Evolutionary conservation across 2,888 invertebrate genomes (phyloP).

Genomic region (Mesorhabditis spiculigera): DNA sequence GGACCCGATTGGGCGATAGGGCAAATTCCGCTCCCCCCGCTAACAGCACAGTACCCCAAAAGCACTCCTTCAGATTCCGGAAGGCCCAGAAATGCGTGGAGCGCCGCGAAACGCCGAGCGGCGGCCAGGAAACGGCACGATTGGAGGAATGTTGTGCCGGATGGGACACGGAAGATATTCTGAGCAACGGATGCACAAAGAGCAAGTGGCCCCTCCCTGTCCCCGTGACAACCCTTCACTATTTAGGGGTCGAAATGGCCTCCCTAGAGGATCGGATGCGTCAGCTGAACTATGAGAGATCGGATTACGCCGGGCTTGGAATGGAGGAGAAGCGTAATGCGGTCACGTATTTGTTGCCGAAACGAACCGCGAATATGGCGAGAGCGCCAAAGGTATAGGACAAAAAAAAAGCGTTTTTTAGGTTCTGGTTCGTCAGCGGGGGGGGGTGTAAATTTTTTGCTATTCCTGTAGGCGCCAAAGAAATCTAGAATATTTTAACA

Average conservation of each 20-base stretch:
- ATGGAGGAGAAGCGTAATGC: not conserved
- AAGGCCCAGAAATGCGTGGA: not conserved
- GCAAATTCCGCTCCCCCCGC: too few species aligned
- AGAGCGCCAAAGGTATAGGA: too few species aligned
- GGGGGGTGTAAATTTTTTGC: too few species aligned
- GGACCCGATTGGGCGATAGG: too few species aligned
- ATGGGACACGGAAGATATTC: not conserved
- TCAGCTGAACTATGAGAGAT: not conserved
- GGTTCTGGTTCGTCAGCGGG: too few species aligned
- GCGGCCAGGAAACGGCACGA: not conserved
- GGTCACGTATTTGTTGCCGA: not conserved
- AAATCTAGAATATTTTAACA: too few species aligned
- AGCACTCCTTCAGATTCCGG: not conserved
- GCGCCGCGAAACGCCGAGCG: not conserved
- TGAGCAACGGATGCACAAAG: not conserved
- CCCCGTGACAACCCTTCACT: too few species aligned
- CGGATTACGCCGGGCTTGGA: not conserved
- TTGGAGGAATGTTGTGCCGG: not conserved
- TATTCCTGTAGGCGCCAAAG: too few species aligned
- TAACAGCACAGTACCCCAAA: too few species aligned
- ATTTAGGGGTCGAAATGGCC: not conserved
- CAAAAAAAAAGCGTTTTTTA: too few species aligned
- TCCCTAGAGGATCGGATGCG: not conserved
- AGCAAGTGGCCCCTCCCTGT: not conserved
- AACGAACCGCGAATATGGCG: not conserved